Conservation (phyloP, 2,888 invertebrate genomes). For the Eumerus sabulonum region DNA sequence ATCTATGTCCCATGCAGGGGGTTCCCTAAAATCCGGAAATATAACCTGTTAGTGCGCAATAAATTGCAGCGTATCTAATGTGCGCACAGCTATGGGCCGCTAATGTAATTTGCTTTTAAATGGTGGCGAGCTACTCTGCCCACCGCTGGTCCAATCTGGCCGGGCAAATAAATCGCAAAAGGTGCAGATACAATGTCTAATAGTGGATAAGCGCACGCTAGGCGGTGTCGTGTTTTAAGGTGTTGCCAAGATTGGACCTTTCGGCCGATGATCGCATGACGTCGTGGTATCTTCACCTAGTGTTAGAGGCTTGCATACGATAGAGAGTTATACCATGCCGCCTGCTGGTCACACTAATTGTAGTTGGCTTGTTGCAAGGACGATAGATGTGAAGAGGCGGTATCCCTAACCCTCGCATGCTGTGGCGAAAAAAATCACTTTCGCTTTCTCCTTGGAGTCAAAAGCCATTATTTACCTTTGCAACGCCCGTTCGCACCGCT, state of each 20-base stretch:
- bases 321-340: constrained; percentile 15
- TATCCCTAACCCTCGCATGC: neutral
- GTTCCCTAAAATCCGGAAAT: constrained; percentile 35
- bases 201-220: constrained; percentile 5
- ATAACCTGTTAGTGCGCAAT: constrained; percentile 47
- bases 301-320: constrained; percentile 2
- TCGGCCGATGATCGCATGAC: neutral
- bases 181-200: constrained; percentile 28
- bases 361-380: neutral
- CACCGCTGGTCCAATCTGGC: constrained; percentile 50
- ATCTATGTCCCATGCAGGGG: neutral
- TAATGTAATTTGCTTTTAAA: constrained; percentile 34
- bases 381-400: no score
- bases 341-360: constrained; percentile 46
- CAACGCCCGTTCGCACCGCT: constrained; percentile 31
- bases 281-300: constrained; percentile 27
- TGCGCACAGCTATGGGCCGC: constrained; percentile 9
- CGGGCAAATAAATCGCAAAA: constrained; percentile 36
- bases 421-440: constrained; percentile 46
- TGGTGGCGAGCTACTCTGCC: constrained; percentile 29
- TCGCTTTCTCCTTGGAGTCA: constrained; percentile 29
- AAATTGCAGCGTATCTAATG: constrained; percentile 59
- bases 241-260: constrained; percentile 33
- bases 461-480: constrained; percentile 42
- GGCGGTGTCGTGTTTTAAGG: constrained; percentile 21